Base-by-base conservation (phyloP, 1,140 invertebrate species). In the Eciton burchellii region DNA sequence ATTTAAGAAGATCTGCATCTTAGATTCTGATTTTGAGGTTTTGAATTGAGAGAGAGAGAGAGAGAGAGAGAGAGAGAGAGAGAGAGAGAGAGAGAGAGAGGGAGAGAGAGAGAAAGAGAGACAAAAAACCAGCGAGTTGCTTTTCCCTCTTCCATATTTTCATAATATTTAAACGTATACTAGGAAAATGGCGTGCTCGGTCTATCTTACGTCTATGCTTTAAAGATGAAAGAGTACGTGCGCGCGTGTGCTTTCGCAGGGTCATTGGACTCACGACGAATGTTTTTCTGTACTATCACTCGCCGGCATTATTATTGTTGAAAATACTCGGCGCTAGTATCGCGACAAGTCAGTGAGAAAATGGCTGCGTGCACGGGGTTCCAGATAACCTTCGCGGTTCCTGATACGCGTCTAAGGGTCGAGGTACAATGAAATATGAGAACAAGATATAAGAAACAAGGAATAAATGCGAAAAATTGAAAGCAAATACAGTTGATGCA, bases 371-470 rank as follows among this genome's bases (percentile, higher is more conserved):
- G 57, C 60, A 24, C n/a, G 29, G 41, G 24, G 24, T 56, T 35
- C n/a, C 3, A 56, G 84, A 84, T 84, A 86, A 84, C 76, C 82
- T 71, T 73, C 62, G 84, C 26, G 60, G 47, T 79, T 79, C 11
- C 24, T 16, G 63, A 79, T 79, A 84, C 19, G 54, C 45, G 45
- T 41, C 29, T 41, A 81, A 81, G 70, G 21, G 52, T 59, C 59
- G 57, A 73, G 71, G 68, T 24, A 19, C 35, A 26, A 66, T 79
- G 35, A 79, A 79, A 79, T 79, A 79, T 79, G 63, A 45, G 49
- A 56, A 21, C 11, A 24, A 79, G 74, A 79, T 68, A 79, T 14
- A 56, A 68, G 62, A 8, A 77, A 45, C 12, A 19, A 66, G 29
- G 16, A 66, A 54, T 54, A 16, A 60, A 41, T 29, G 21, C 62